Base-by-base conservation (phyloP, 2,797 vertebrate genomes). In the Pteropus rufus region DNA sequence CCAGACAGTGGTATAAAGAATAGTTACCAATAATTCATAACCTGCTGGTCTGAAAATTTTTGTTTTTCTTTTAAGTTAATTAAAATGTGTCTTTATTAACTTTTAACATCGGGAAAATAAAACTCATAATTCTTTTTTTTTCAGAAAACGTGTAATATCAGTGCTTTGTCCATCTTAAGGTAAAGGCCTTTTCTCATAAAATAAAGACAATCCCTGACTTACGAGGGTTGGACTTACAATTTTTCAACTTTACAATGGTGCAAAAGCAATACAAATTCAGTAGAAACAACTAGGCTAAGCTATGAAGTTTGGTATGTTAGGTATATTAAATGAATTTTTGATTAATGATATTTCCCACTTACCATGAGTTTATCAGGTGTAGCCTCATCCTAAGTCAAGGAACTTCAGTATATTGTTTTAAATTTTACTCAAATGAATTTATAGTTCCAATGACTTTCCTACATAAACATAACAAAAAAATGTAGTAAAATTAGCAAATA, bases 61-160 rank as follows among this genome's bases (percentile, higher is more conserved):
- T 56, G 10, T 44, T 8, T 89, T 65, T 73, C 56, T 31, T 49
- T 89, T 26, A 52, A 5, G 26, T 76, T 98, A 99, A 99, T 99
- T 98, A 99, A 99, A 99, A 99, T 98, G 96, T 97, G 97, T 99
- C 98, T 99, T 99, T 99, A 99, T 99, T 99, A 99, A 99, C 99
- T 99, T 98, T 99, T 99, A 99, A 99, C 99, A 99, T 99, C 99
- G 99, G 98, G 99, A 99, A 99, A 99, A 99, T 99, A 99, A 99
- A 99, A 99, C 39, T 54, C 16, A 26, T 44, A 69, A 58, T 80
- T 49, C 46, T 15, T 49, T 49, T 46, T 46, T 80, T 41, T 80
- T 49, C 98, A 99, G 98, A 99, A 99, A 99, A 99, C 99, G 99
- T 99, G 99, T 49, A 46, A 49, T 21, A 69, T 67, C 34, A 99